These are phyloP conservation scores for Hydrolagus affinis DNA, from an alignment of 2,113 vertebrate species.

Conservation along the genomic window DNA sequence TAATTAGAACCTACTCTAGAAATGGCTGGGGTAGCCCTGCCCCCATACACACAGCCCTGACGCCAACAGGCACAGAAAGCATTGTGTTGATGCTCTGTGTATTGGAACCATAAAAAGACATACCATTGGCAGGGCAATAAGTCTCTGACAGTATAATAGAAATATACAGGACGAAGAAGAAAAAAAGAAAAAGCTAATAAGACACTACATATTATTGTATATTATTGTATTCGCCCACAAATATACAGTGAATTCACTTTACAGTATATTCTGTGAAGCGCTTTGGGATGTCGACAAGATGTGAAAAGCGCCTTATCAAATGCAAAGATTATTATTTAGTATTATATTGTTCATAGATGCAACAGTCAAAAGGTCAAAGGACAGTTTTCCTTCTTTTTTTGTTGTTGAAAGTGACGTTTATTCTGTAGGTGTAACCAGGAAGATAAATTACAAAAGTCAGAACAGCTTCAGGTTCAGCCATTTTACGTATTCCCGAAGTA, in stretches of 20 bases:
- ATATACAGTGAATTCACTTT: no score
- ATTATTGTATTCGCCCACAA: no score
- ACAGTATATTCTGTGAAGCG: no score
- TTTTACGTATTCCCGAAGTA: background rate
- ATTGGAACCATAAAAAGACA: slow-evolving; percentile 22
- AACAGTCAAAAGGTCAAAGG: slow-evolving; percentile 26
- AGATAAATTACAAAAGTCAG: slow-evolving; percentile 6
- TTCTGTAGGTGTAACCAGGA: slow-evolving; percentile 11
- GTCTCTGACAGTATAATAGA: slow-evolving; percentile 6
- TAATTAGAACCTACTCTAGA: no score
- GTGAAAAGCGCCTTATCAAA: no score
- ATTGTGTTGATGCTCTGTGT: slow-evolving; percentile 17
- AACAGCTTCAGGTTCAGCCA: background rate
- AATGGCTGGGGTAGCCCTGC: no score
- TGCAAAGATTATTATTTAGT: no score
- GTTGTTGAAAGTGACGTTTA: slow-evolving; percentile 10
- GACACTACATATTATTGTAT: no score
- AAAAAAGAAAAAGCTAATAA: slow-evolving; percentile 17
- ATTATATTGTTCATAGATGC: slow-evolving; percentile 19
- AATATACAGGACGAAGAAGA: slow-evolving; percentile 26
- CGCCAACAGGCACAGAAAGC: background rate
- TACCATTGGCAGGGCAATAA: slow-evolving; percentile 6
- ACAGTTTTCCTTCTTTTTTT: slow-evolving; percentile 22
- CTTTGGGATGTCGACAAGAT: no score
- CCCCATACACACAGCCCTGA: background rate